Evolutionary conservation across 2,113 vertebrate genomes (phyloP), one percentile per base, ranked within the genome.

Genomic region (Bubo blakistoni): DNA sequence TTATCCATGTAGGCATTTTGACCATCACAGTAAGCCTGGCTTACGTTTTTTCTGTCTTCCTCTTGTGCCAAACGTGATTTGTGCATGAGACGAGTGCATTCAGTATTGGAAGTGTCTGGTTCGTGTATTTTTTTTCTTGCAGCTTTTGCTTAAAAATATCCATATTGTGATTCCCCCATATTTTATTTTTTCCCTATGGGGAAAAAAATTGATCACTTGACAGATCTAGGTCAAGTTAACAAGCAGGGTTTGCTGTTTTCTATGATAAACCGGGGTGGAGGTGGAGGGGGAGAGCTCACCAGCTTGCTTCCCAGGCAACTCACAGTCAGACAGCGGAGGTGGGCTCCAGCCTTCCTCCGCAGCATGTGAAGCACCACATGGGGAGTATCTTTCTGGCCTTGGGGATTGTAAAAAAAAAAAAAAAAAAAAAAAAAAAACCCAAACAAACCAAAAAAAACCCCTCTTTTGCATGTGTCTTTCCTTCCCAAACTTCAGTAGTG

Each of bases 151-250:
- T 94, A 51, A 87, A 84, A 77, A 73, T 71, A 51, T 51, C 58
- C 29, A 12, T 77, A 62, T 81, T 74, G 63, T 85, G 44, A 57
- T 79, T 13, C 38, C 7, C 15, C 44, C 63, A 20, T 7, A 11
- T 61, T 94, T 94, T 87, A 36, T 81, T 86, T 94, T 94, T 91
- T 58, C 19, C 66, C 58, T 11, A 8, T 76, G 51, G 52, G 62
- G 16, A 52, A 44, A 44, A 69, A 25, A 87, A 92, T 70, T 38
- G 91, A 92, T 93, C 88, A 44, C 36, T 85, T 95, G 96, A 66
- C 92, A 97, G 87, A 95, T 94, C 7, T 66, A 29, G 94, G 96
- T 79, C 88, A 94, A 58, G 72, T n/a, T 40, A 62, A 67, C 5
- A 14, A 72, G 77, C 66, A 29, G 65, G 63, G 13, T 22, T 84